A percentile compares a stretch with the other conserved stretches of the same genome.
phyloP scores from a whole-genome alignment of 2,113 vertebrate genomes.

The Polyodon spathula region DNA sequence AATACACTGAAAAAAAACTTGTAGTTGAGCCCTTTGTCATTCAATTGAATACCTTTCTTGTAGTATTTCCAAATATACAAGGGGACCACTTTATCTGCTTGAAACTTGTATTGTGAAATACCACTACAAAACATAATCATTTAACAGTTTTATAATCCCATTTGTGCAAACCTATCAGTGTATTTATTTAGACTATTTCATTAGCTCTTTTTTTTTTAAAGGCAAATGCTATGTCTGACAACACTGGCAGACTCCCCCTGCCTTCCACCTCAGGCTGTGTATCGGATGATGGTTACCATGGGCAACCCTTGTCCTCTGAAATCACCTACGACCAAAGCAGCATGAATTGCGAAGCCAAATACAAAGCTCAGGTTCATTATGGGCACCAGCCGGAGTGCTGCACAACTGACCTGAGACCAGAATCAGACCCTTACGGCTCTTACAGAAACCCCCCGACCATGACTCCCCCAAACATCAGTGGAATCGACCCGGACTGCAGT shows the following conservation, averaged over 20 bases:
- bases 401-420: constrained; percentile 26
- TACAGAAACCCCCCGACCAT: constrained; percentile 31
- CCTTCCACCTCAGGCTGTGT: constrained; percentile 30
- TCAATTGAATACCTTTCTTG: too few species aligned
- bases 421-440: constrained; percentile 15
- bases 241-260: constrained; percentile 24
- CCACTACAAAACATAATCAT: too few species aligned
- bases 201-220: constrained; percentile 14
- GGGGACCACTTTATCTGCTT: too few species aligned
- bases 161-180: too few species aligned
- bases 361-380: constrained; percentile 36
- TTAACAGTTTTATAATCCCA: too few species aligned
- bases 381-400: constrained; percentile 30
- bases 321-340: constrained; percentile 26
- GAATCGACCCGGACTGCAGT: constrained; percentile 20
- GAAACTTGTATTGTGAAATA: too few species aligned
- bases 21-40: too few species aligned
- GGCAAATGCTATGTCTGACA: constrained; percentile 39
- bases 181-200: neutral
- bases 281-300: constrained; percentile 28
- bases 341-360: constrained; percentile 27
- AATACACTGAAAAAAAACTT: too few species aligned
- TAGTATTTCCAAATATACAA: too few species aligned
- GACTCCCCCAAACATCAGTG: constrained; percentile 29
- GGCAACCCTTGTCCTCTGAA: constrained; percentile 20